phyloP scores from a whole-genome alignment of 2,113 vertebrate species.

The Morone saxatilis region DNA sequence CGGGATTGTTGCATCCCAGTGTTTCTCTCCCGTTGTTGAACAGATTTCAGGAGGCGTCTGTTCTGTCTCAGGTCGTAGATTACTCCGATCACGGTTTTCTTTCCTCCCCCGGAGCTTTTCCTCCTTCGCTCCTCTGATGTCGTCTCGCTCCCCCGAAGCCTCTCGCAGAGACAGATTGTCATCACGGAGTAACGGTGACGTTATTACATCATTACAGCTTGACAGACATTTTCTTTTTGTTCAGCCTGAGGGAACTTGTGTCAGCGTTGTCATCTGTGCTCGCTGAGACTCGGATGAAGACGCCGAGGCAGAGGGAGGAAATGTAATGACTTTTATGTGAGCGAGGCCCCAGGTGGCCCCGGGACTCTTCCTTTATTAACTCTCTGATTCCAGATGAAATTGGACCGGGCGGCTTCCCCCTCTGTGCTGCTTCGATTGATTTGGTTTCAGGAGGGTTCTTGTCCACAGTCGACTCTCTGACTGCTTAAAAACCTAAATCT shows the following conservation, averaged over 20 bases:
- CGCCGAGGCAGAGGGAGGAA: neutral
- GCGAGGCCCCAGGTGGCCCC: constrained; percentile 23
- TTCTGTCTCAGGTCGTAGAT: neutral
- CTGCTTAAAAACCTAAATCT: neutral
- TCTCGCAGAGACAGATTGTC: neutral
- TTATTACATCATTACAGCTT: constrained; percentile 57
- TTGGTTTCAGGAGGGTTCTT: constrained; percentile 8
- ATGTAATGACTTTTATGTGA: constrained; percentile 62
- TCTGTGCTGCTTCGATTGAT: constrained; percentile 27
- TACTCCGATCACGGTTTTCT: neutral
- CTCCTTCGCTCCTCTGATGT: neutral
- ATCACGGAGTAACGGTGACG: constrained; percentile 3
- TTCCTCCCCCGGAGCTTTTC: neutral
- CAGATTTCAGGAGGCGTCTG: neutral
- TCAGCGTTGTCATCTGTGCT: constrained; percentile 24
- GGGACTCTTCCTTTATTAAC: constrained; percentile 44
- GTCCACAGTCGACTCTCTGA: neutral
- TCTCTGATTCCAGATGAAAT: constrained; percentile 48
- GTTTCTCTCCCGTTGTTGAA: too few relatives aligned
- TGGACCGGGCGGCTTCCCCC: constrained; percentile 25
- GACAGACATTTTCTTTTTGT: constrained; percentile 14
- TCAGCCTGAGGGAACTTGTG: constrained; percentile 47
- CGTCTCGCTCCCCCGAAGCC: neutral
- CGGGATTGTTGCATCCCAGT: neutral
- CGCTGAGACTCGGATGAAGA: neutral